These are phyloP conservation scores for Gadopsis bispinosus DNA, from an alignment of 2,797 vertebrate species.

Conservation along the genomic window DNA sequence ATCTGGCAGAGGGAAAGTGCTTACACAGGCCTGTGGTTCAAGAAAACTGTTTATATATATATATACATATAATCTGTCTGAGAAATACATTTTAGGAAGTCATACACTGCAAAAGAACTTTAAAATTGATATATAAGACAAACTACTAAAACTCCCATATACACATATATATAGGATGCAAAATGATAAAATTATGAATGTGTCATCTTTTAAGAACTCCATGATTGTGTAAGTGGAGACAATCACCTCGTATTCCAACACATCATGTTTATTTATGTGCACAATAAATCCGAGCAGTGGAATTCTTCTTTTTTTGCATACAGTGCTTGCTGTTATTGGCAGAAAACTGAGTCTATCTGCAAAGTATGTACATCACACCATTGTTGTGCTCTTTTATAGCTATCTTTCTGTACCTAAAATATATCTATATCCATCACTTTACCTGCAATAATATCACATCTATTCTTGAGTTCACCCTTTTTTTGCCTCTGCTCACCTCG, in stretches of 20 bases:
- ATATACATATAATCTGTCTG: neutral
- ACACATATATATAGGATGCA: constrained; percentile 10
- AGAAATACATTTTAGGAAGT: constrained; percentile 6
- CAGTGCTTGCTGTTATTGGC: constrained; percentile 4
- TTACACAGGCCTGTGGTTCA: constrained; percentile 47
- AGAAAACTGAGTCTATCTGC: constrained; percentile 3
- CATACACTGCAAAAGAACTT: constrained; percentile 1
- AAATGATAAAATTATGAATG: constrained; percentile 3
- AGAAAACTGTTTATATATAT: constrained; percentile 26
- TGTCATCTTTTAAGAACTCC: constrained; percentile 14
- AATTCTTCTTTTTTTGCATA: neutral
- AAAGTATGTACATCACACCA: neutral
- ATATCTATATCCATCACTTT: neutral
- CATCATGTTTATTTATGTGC: constrained; percentile 2
- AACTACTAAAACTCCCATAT: constrained; percentile 23
- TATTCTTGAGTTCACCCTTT: neutral
- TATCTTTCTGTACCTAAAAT: neutral
- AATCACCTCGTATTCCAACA: constrained; percentile 1
- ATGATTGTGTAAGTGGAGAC: neutral
- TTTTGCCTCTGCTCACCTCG: constrained; percentile 32
- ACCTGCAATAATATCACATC: neutral
- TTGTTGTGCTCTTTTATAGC: neutral
- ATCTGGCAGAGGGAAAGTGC: constrained; percentile 50
- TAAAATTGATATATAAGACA: neutral
- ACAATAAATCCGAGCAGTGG: constrained; percentile 24